phyloP scores from a whole-genome alignment of 2,113 vertebrate genomes.

The Calcarius ornatus region DNA sequence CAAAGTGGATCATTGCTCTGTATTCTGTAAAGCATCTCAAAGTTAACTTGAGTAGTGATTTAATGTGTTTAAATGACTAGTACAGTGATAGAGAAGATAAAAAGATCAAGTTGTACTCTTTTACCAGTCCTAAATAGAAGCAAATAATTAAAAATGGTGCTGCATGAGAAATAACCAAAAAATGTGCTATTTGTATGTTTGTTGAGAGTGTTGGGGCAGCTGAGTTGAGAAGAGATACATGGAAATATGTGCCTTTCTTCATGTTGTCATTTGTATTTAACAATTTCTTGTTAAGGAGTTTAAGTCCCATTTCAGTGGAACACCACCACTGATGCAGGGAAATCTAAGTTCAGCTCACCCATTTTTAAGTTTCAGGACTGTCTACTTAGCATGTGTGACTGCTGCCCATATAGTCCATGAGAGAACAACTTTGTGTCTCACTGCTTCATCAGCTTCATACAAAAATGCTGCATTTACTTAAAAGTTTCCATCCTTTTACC shows the following conservation, averaged over 20 bases:
- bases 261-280: background rate
- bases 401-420: background rate
- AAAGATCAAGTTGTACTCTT: background rate
- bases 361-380: background rate
- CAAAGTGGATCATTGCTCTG: background rate
- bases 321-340: background rate
- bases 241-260: background rate
- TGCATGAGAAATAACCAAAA: background rate
- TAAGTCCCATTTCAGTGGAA: background rate
- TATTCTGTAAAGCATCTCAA: background rate
- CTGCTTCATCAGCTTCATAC: background rate
- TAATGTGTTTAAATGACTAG: background rate
- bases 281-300: background rate
- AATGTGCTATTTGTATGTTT: background rate
- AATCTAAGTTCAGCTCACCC: background rate
- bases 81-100: background rate
- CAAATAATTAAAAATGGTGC: background rate
- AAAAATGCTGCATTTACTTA: background rate
- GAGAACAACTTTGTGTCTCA: background rate
- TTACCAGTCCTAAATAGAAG: background rate
- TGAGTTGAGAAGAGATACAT: background rate
- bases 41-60: constrained; percentile 13
- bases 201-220: background rate
- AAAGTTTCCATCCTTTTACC: background rate
- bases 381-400: background rate